Base-by-base conservation (phyloP, 1,140 invertebrate genomes). In the Papilio xuthus region DNA sequence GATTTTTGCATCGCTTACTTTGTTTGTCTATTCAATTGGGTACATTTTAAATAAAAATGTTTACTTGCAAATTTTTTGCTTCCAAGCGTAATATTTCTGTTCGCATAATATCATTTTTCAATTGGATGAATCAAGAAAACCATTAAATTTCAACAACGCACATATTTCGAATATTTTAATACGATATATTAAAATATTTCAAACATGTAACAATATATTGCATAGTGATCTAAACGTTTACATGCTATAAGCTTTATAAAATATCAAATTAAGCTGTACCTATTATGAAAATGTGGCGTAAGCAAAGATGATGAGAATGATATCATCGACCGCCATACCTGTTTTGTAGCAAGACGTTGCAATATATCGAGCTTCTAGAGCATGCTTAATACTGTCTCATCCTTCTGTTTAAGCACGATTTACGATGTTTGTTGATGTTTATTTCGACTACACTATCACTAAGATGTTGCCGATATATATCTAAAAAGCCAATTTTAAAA, bases 351-450 rank as follows among this genome's bases (percentile, higher is more conserved):
- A 67, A 67, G 2, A 12, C 26, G 3, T 67, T 67, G n/a, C n/a
- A 60, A 12, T 23, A 23, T 2, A 9, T 15, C 26, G 13, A 26
- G 26, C 60, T 67, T 28, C 60, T 32, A 67, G 26, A 4, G 23
- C 56, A 67, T 67, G 60, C 60, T 67, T 13, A 67, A 67, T 13
- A 67, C 60, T 67, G 60, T 67, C 60, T 28, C 60, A 28, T 67
- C 26, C 60, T 67, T 67, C 60, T 67, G 23, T 32, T 15, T 67
- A 28, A 67, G 60, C 60, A 28, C 23, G 60, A 67, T 28, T 67
- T 28, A 28, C 8, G 60, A 67, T 28, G 26, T 67, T 23, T 32
- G 23, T 67, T 32, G 28, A 15, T 32, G 23, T 67, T 32, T 67
- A 15, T 9, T 18, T 67, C 4, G 32, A 37, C 23, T 60, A 67